Evolutionary conservation across 2,888 invertebrate species (phyloP), one percentile per base, ranked within the genome.

Genomic region (Eupithecia inturbata): DNA sequence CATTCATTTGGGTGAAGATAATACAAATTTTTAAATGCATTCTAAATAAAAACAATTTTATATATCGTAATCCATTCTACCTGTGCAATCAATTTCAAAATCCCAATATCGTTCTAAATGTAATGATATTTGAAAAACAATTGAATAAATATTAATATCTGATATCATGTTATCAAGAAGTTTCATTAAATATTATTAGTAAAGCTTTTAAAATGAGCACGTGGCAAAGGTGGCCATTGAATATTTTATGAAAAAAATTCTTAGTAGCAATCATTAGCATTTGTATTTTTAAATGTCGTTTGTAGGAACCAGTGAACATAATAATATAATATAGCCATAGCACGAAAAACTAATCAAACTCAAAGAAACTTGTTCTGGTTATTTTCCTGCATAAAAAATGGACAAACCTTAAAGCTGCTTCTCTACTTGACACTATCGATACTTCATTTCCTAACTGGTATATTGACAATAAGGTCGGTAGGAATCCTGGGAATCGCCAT

Each of bases 401-500:
- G 3, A 45, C 1, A 45, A 7, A 45, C 26, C 26, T 3, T 10
- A 10, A 53, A 57, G 5, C 12, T 22, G 10, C 22, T 53, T 10
- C 9, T n/a, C 10, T 26, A 4, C 22, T 57, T 26, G 26, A 57
- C 57, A 57, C 12, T 26, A 26, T 26, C 5, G 16, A 62, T 31
- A 31, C n/a, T 36, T 66, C 36, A 66, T 39, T 26, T 66, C 39
- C 66, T 41, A 22, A 36, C 12, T 10, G 4, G n/a, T 63, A 19
- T 36, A 39, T 26, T 12, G 39, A 36, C 78, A 77, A 78, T 28
- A n/a, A 78, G 12, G 31, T 66, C 78, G 74, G 78, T 77, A 77
- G 74, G 74, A 79, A 81, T 75, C 76, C 81, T 82, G 81, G 84
- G 88, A 90, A 90, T 86, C 85, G 82, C 82, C 77, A 75, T 74